These are phyloP conservation scores for Chymomyza caudatula DNA, from an alignment of 2,888 invertebrate genomes.

Conservation along the genomic window DNA sequence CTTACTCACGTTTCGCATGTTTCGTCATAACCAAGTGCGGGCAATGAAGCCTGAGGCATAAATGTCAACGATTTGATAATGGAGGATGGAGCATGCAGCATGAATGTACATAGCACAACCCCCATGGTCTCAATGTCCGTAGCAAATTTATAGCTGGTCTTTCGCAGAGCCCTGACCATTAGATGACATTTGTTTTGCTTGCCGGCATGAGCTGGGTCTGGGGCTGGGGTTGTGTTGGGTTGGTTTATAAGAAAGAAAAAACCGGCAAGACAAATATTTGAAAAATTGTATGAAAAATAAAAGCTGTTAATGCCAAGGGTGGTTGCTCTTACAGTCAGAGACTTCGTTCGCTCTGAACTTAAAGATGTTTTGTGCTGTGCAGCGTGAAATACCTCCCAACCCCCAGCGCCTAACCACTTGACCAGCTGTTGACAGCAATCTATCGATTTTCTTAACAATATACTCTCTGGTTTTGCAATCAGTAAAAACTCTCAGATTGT, in stretches of 20 bases:
- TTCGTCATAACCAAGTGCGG: constrained; percentile 62
- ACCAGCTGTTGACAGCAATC: constrained; percentile 32
- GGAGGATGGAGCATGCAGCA: constrained; percentile 20
- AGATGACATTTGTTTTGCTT: constrained; percentile 61
- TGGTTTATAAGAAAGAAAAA: constrained; percentile 1
- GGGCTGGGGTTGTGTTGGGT: too few relatives aligned
- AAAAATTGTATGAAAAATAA: constrained; percentile 58
- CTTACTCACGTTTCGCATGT: constrained; percentile 33
- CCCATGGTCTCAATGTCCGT: constrained; percentile 26
- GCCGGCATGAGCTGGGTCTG: background rate
- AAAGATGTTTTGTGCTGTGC: background rate
- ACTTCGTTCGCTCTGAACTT: too few relatives aligned
- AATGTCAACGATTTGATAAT: constrained; percentile 71
- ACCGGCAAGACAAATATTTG: constrained; percentile 58
- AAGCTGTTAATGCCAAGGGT: constrained; percentile 50
- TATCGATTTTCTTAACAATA: constrained; percentile 48
- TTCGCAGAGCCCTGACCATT: constrained; percentile 41
- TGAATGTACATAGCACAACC: background rate
- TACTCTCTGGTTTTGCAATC: background rate
- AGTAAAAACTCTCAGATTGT: background rate
- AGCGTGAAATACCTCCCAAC: background rate
- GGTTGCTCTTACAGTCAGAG: background rate
- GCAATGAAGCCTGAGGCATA: constrained; percentile 62
- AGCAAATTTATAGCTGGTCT: constrained; percentile 56
- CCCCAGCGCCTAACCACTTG: constrained; percentile 40